These are phyloP conservation scores for Cantharis lateralis DNA, from an alignment of 2,888 invertebrate species.

Conservation along the genomic window DNA sequence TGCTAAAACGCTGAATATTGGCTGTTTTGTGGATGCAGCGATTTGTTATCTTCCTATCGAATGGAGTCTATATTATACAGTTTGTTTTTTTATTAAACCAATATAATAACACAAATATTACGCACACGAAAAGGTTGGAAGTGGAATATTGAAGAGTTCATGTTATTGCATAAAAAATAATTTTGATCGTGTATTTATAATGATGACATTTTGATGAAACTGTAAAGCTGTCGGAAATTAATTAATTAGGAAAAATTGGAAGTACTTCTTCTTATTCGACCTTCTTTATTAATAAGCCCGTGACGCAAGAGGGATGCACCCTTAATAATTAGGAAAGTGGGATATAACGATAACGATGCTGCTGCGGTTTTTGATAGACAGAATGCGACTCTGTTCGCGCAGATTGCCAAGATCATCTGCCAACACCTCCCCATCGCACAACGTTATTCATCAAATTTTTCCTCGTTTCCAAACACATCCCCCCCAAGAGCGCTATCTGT, in stretches of 20 bases:
- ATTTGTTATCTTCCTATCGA: slow-evolving; percentile 41
- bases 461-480: slow-evolving; percentile 25
- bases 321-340: slow-evolving; percentile 28
- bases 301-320: slow-evolving; percentile 29
- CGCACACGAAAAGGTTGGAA: background rate
- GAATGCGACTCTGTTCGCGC: slow-evolving; percentile 37
- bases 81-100: background rate
- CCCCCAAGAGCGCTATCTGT: slow-evolving; percentile 22
- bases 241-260: background rate
- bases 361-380: slow-evolving; percentile 40
- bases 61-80: slow-evolving; percentile 32
- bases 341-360: slow-evolving; percentile 15
- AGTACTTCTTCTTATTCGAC: slow-evolving; percentile 12
- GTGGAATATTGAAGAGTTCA: background rate
- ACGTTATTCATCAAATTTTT: slow-evolving; percentile 21
- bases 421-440: slow-evolving; percentile 31
- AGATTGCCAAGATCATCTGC: slow-evolving; percentile 44
- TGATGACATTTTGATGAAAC: background rate
- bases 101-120: background rate
- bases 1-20: slow-evolving; percentile 35
- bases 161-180: background rate
- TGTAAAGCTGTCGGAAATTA: background rate
- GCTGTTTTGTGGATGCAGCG: slow-evolving; percentile 37
- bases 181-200: background rate
- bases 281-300: slow-evolving; percentile 31